A percentile compares a stretch with the other conserved stretches of the same genome.
phyloP scores from a whole-genome alignment of 2,113 vertebrate species.

The Cranoglanis bouderius region DNA sequence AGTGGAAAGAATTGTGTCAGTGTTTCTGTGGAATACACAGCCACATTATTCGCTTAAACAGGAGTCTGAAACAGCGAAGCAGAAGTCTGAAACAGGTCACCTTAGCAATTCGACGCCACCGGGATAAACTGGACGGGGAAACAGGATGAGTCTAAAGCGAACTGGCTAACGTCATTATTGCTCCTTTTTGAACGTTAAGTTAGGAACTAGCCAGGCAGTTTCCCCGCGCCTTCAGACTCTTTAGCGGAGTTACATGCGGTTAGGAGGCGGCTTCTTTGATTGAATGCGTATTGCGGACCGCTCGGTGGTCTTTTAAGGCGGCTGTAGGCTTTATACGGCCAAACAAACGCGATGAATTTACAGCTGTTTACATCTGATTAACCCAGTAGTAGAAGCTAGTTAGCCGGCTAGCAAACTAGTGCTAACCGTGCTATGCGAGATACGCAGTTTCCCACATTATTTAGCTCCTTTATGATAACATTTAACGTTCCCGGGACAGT shows the following conservation, averaged over 20 bases:
- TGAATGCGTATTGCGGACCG: neutral
- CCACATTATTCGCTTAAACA: neutral
- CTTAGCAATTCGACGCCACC: neutral
- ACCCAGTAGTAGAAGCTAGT: conserved; percentile 34
- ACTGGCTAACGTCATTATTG: neutral
- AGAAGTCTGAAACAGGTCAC: neutral
- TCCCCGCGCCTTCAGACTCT: neutral
- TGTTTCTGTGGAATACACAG: conserved; percentile 10
- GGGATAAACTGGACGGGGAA: conserved; percentile 14
- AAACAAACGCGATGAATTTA: conserved; percentile 28
- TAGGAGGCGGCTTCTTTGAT: conserved; percentile 2
- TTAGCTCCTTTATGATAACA: neutral
- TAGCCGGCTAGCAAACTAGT: conserved; percentile 42
- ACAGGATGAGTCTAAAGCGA: conserved; percentile 13
- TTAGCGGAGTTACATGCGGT: conserved; percentile 9
- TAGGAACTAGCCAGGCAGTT: conserved; percentile 16
- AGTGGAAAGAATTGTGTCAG: conserved; percentile 24
- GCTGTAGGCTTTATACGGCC: neutral
- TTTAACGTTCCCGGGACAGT: neutral
- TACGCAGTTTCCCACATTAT: conserved; percentile 11
- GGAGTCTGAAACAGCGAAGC: neutral
- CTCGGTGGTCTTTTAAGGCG: neutral
- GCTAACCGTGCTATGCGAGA: conserved; percentile 34
- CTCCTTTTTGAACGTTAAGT: conserved; percentile 20
- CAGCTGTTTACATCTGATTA: conserved; percentile 34